Evolutionary conservation across 2,113 vertebrate species (phyloP).

Genomic region (Carettochelys insculpta): DNA sequence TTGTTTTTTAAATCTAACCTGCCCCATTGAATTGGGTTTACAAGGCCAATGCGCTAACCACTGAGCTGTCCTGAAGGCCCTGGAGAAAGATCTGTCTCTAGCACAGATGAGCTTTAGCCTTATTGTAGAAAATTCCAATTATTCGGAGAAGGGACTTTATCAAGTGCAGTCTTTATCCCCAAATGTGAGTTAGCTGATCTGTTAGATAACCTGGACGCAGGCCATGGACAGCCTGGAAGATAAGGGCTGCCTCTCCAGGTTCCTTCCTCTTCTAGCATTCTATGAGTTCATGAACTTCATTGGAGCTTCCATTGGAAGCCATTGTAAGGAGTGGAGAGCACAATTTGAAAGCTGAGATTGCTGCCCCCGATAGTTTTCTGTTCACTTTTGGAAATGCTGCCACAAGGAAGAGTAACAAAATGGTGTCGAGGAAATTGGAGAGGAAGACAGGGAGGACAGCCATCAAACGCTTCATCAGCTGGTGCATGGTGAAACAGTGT

Average conservation of each 20-base stretch:
- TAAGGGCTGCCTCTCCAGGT: no score
- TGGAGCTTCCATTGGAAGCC: not conserved
- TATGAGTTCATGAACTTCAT: not conserved
- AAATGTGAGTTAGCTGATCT: not conserved
- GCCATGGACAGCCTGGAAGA: not conserved
- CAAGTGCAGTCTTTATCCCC: not conserved
- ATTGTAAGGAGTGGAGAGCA: not conserved
- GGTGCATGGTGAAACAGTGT: not conserved
- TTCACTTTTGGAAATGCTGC: not conserved
- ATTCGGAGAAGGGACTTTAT: not conserved
- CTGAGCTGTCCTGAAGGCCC: no score
- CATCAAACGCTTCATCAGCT: not conserved
- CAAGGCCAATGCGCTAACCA: no score
- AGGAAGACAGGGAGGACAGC: not conserved
- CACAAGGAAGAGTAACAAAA: not conserved
- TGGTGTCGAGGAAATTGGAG: not conserved
- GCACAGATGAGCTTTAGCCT: not conserved
- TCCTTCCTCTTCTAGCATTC: no score
- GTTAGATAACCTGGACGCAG: not conserved
- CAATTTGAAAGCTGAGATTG: not conserved
- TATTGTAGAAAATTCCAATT: not conserved
- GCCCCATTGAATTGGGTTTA: no score
- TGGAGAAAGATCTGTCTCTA: not conserved
- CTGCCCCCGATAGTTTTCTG: not conserved
- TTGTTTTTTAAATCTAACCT: no score